Evolutionary conservation across 2,797 vertebrate genomes (phyloP).

Genomic region (Cuculus canorus): DNA sequence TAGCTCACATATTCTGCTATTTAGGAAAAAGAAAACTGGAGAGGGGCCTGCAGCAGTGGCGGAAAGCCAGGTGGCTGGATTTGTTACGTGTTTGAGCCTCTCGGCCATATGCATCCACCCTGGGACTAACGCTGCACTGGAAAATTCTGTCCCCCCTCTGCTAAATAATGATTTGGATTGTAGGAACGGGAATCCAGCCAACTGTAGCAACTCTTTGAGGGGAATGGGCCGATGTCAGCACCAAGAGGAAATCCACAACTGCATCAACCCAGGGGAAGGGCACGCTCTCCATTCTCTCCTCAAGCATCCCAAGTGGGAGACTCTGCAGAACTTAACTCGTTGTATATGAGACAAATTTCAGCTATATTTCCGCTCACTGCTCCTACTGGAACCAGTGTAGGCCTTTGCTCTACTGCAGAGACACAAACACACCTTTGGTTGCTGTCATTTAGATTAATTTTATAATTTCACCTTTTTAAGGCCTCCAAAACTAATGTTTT

Average conservation of each 20-base stretch:
- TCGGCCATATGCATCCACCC: background rate
- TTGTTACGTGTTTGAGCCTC: conserved; percentile 51
- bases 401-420: background rate
- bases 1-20: conserved; percentile 62
- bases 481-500: background rate
- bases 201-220: conserved; percentile 7
- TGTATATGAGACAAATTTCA: background rate
- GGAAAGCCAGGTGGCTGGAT: conserved; percentile 36
- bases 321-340: conserved; percentile 44
- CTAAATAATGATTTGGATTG: background rate
- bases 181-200: conserved; percentile 48
- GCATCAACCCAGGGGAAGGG: conserved; percentile 34
- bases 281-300: conserved; percentile 29
- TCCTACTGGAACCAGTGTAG: background rate
- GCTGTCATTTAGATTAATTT: background rate
- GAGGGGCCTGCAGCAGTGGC: conserved; percentile 50
- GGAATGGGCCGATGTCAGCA: conserved; percentile 47
- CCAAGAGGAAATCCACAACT: conserved; percentile 63
- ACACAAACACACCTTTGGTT: background rate
- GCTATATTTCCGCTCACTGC: background rate
- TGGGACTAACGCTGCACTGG: background rate
- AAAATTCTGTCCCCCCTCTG: conserved; percentile 53
- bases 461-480: background rate
- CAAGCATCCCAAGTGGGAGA: background rate
- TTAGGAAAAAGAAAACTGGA: conserved; percentile 66